These are phyloP conservation scores for Eustalomyia histrio DNA, from an alignment of 2,888 invertebrate genomes.

Conservation along the genomic window DNA sequence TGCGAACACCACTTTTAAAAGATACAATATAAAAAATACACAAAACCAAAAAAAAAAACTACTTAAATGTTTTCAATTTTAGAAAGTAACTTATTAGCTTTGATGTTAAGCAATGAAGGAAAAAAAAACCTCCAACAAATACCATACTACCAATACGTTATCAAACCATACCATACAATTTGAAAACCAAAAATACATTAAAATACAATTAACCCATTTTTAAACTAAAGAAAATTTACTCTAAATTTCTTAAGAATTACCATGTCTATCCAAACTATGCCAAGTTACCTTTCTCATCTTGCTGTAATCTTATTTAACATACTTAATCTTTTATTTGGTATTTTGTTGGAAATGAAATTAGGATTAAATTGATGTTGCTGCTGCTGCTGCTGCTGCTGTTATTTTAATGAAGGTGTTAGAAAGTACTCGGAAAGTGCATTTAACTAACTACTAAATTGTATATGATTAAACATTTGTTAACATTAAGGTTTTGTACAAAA, in stretches of 20 bases:
- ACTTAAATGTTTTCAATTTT: conserved; percentile 60
- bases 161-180: conserved; percentile 33
- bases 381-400: background rate
- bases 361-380: background rate
- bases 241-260: conserved; percentile 59
- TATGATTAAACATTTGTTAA: conserved; percentile 4
- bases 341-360: conserved; percentile 2
- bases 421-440: conserved; percentile 23
- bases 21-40: conserved; percentile 47
- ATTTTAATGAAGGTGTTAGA: conserved; percentile 53
- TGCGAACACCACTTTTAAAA: conserved; percentile 16
- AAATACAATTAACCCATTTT: conserved; percentile 63
- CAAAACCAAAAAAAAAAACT: conserved; percentile 21
- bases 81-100: conserved; percentile 65
- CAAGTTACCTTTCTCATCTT: conserved; percentile 42
- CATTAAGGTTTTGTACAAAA: background rate
- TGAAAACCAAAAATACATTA: conserved; percentile 57
- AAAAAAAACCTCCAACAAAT: conserved; percentile 33
- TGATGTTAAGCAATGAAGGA: conserved; percentile 54
- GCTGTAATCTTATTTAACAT: conserved; percentile 46
- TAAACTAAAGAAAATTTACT: conserved; percentile 56
- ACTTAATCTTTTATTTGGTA: conserved; percentile 35
- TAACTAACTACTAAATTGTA: background rate
- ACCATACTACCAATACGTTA: conserved; percentile 14
- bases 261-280: conserved; percentile 31